phyloP scores from a whole-genome alignment of 2,888 invertebrate genomes.

The Acanthosepion esculentum region DNA sequence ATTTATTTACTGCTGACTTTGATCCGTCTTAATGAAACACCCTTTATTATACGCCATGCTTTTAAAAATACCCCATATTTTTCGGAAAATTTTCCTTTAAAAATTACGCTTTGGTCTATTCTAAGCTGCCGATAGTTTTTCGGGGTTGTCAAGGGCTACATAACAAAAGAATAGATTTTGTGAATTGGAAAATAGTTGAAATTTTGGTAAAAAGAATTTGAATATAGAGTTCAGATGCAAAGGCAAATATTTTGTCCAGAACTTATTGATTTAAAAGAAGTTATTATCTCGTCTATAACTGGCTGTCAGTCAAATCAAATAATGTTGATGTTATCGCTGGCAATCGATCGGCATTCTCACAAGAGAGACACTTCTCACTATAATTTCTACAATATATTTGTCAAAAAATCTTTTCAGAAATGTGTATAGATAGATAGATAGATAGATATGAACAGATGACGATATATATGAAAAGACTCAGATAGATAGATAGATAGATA shows the following conservation, averaged over 20 bases:
- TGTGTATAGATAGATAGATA: background rate
- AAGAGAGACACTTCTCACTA: background rate
- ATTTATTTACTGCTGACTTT: too few species aligned
- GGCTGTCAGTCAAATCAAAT: background rate
- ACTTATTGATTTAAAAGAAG: background rate
- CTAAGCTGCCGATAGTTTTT: too few species aligned
- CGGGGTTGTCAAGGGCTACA: too few species aligned
- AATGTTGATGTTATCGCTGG: background rate
- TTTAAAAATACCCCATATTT: too few species aligned
- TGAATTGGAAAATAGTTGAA: background rate
- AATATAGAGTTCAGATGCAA: background rate
- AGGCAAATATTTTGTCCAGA: background rate
- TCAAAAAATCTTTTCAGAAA: background rate
- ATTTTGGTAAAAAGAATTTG: background rate
- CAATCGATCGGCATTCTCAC: background rate
- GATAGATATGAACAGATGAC: too few species aligned
- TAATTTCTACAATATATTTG: background rate
- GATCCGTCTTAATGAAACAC: too few species aligned
- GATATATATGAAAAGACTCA: too few species aligned
- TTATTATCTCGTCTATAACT: background rate
- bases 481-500: background rate
- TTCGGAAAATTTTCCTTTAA: too few species aligned
- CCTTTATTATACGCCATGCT: too few species aligned
- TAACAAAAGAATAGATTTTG: too few species aligned
- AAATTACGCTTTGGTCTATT: too few species aligned